phyloP scores from a whole-genome alignment of 2,888 invertebrate species.

The Octodonta nipae region DNA sequence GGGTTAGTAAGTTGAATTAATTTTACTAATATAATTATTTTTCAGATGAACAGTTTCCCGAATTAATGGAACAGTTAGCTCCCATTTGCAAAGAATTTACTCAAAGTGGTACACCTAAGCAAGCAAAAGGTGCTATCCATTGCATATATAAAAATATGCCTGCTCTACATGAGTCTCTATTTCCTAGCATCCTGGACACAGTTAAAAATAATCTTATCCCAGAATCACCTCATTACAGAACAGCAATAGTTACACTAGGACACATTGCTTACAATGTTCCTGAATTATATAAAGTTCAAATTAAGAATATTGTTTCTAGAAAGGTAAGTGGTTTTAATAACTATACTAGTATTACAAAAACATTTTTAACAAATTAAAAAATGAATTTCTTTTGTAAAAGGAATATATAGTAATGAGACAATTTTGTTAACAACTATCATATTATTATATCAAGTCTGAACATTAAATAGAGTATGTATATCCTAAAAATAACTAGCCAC shows the following conservation, averaged over 20 bases:
- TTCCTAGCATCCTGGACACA: conserved; percentile 70
- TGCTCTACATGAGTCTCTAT: conserved; percentile 57
- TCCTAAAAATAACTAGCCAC: too few species aligned
- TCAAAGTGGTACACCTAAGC: conserved; percentile 80
- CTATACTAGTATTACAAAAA: too few species aligned
- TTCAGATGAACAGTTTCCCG: conserved; percentile 58
- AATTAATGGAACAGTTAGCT: conserved; percentile 63
- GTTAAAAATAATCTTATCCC: conserved; percentile 62
- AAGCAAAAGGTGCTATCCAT: conserved; percentile 90
- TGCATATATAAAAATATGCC: conserved; percentile 78
- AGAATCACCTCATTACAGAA: conserved; percentile 70
- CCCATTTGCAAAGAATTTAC: conserved; percentile 81
- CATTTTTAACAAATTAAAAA: too few species aligned
- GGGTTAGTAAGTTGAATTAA: conserved; percentile 1
- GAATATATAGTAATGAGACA: too few species aligned
- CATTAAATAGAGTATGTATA: too few species aligned
- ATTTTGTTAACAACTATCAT: too few species aligned
- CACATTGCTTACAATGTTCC: conserved; percentile 90
- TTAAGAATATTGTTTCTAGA: conserved; percentile 88
- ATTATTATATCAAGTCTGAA: too few species aligned
- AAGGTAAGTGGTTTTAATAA: too few species aligned
- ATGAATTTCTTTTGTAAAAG: too few species aligned
- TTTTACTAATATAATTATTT: too few species aligned
- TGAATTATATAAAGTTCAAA: conserved; percentile 74
- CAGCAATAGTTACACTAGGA: conserved; percentile 86